phyloP scores from a whole-genome alignment of 1,140 invertebrate species.

The Drosophila trapezifrons region DNA sequence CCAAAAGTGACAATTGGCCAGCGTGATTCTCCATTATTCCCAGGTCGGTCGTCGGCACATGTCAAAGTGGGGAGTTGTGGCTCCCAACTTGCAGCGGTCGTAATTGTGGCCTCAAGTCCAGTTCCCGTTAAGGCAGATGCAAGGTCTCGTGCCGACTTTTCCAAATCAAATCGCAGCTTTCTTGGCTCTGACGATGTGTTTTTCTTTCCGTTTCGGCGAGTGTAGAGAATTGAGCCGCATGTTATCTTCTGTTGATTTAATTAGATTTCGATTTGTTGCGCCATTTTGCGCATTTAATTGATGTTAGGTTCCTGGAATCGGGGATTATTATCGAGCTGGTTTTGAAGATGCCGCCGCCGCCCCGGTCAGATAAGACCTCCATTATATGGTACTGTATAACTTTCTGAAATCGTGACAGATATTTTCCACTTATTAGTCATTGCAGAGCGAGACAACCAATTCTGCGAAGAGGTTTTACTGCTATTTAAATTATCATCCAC shows the following conservation, averaged over 20 bases:
- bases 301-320: conserved; percentile 57
- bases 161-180: conserved; percentile 31
- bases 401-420: conserved; percentile 35
- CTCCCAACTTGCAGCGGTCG: conserved; percentile 23
- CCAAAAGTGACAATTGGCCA: conserved; percentile 70
- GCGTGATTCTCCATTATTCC: conserved; percentile 77
- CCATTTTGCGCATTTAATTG: conserved; percentile 80
- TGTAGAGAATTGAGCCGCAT: conserved; percentile 75
- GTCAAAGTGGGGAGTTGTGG: conserved; percentile 60
- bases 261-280: conserved; percentile 76
- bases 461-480: conserved; percentile 7
- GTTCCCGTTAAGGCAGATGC: conserved; percentile 36
- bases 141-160: conserved; percentile 66
- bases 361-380: conserved; percentile 11
- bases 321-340: conserved; percentile 9
- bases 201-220: conserved; percentile 13
- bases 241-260: conserved; percentile 74
- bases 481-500: not conserved
- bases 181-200: conserved; percentile 3
- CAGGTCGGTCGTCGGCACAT: conserved; percentile 66
- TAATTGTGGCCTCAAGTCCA: conserved; percentile 62
- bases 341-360: conserved; percentile 48
- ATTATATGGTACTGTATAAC: not conserved
- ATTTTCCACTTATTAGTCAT: conserved; percentile 1
- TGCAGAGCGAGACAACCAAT: not conserved